Percentiles rank a stretch among this genome's conserved stretches.
Conservation (phyloP, 2,888 invertebrate species). For the Pseudolycoriella hygida region DNA sequence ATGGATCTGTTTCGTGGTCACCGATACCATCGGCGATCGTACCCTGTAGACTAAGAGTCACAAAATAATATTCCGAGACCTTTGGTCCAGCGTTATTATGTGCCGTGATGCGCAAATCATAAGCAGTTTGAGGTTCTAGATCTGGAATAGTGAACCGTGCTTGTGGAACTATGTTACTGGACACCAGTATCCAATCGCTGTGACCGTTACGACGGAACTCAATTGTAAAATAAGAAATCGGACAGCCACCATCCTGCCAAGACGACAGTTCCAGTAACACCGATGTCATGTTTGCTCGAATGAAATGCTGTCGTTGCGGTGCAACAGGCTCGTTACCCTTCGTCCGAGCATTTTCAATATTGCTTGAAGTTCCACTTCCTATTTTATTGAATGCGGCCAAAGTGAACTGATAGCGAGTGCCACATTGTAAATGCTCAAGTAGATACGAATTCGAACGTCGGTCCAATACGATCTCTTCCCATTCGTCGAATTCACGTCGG, state of each 20-base stretch:
- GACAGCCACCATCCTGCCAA: conserved; percentile 69
- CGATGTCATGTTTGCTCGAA: conserved; percentile 58
- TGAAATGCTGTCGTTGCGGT: conserved; percentile 50
- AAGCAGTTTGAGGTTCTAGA: conserved; percentile 32
- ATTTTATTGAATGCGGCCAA: conserved; percentile 60
- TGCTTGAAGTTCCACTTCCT: conserved; percentile 52
- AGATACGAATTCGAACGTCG: conserved; percentile 40
- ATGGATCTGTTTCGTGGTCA: neutral
- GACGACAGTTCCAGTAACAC: conserved; percentile 56
- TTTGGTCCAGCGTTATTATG: conserved; percentile 45
- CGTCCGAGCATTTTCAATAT: conserved; percentile 47
- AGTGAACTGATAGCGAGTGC: conserved; percentile 56
- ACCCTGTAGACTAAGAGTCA: conserved; percentile 25
- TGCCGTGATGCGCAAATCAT: conserved; percentile 37
- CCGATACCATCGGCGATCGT: neutral
- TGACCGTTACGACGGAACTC: conserved; percentile 22
- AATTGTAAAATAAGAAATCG: conserved; percentile 48
- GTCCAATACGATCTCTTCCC: conserved; percentile 35
- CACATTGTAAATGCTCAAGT: conserved; percentile 56
- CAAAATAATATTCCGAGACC: conserved; percentile 37
- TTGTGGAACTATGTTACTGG: conserved; percentile 32
- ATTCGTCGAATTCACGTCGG: conserved; percentile 33
- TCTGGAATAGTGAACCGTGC: conserved; percentile 27
- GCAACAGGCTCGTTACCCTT: conserved; percentile 47
- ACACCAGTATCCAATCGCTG: conserved; percentile 29